A percentile compares a stretch with the other conserved stretches of the same genome.
Evolutionary conservation across 2,113 vertebrate genomes (phyloP).

Genomic region (Zingel zingel): DNA sequence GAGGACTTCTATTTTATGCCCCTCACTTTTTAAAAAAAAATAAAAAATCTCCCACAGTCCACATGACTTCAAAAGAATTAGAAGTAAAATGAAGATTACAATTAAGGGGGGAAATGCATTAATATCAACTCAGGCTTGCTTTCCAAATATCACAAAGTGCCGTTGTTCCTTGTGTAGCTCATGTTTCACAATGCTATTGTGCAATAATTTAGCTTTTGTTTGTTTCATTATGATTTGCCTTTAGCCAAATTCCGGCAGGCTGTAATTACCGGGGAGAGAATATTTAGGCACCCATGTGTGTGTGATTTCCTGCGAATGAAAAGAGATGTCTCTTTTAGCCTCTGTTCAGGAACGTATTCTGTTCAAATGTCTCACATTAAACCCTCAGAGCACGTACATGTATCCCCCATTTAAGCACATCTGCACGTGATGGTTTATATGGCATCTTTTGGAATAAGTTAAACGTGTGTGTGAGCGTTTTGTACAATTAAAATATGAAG

Average conservation of each 20-base stretch:
- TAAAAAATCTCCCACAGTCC: constrained; percentile 9
- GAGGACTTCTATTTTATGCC: constrained; percentile 19
- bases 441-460: constrained; percentile 32
- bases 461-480: constrained; percentile 14
- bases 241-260: constrained; percentile 68
- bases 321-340: constrained; percentile 47
- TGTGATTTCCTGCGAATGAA: constrained; percentile 56
- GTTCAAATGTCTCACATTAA: constrained; percentile 35
- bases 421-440: constrained; percentile 41
- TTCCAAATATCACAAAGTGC: constrained; percentile 26
- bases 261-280: constrained; percentile 70
- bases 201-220: constrained; percentile 75
- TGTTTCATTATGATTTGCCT: constrained; percentile 69
- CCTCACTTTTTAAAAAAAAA: constrained; percentile 3
- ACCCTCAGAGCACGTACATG: constrained; percentile 13
- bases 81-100: not conserved
- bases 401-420: constrained; percentile 32
- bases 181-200: constrained; percentile 55
- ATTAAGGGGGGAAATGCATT: not conserved
- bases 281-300: constrained; percentile 47
- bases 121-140: constrained; percentile 15
- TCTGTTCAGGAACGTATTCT: constrained; percentile 32
- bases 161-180: constrained; percentile 13
- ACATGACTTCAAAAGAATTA: constrained; percentile 17
- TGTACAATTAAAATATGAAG: constrained; percentile 40